These are phyloP conservation scores for Charadrius vociferus DNA, from an alignment of 2,113 vertebrate genomes.

Conservation along the genomic window DNA sequence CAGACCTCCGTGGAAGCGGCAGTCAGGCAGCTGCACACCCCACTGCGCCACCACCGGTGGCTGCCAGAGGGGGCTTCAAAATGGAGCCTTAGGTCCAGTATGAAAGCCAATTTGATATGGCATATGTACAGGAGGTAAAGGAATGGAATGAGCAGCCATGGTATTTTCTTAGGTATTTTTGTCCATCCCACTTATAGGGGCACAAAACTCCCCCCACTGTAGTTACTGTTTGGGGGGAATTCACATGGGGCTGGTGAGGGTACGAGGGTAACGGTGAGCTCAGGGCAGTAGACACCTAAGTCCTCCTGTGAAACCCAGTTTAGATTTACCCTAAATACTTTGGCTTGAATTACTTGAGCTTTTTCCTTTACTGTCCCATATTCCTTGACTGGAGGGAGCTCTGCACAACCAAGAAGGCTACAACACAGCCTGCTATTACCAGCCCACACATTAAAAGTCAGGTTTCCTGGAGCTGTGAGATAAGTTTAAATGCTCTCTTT, in stretches of 20 bases:
- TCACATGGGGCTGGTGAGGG: not conserved
- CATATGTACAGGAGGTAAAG: not conserved
- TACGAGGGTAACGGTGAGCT: not conserved
- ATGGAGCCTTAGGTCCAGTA: not conserved
- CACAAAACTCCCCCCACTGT: not conserved
- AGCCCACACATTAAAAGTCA: not conserved
- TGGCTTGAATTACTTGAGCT: not conserved
- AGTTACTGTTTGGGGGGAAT: not conserved
- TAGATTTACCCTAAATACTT: not conserved
- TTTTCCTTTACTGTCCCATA: not conserved
- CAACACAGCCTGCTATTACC: not conserved
- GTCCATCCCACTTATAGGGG: not conserved
- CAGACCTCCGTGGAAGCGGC: not conserved
- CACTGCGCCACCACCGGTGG: not conserved
- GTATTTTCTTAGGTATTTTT: not conserved
- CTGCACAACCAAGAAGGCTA: not conserved
- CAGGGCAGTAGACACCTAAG: not conserved
- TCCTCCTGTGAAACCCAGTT: not conserved
- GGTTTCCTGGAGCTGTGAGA: fast-evolving
- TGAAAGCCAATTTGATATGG: not conserved
- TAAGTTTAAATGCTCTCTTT: not conserved
- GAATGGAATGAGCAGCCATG: not conserved
- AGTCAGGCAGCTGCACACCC: not conserved
- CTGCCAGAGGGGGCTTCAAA: not conserved
- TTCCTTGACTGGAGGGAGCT: not conserved